Evolutionary conservation across 2,113 vertebrate genomes (phyloP).

Genomic region (Poicephalus meyeri): DNA sequence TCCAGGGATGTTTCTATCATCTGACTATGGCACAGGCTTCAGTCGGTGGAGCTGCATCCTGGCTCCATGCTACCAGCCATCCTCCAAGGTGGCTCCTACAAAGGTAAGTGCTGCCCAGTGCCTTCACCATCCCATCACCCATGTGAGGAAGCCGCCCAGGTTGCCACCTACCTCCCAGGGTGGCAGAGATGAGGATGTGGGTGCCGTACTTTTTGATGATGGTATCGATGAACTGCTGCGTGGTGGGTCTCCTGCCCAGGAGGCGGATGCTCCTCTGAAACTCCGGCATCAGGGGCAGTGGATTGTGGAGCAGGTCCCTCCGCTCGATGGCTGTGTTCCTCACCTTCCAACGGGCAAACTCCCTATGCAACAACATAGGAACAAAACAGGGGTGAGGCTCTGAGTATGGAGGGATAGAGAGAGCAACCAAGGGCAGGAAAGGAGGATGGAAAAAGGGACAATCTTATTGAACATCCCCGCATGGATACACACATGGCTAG

Average conservation of each 20-base stretch:
- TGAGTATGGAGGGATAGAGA: background rate
- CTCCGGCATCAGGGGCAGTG: conserved; percentile 96
- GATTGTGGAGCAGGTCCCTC: conserved; percentile 92
- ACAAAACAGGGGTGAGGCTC: conserved; percentile 18
- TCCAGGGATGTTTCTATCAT: background rate
- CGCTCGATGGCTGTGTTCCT: conserved; percentile 98
- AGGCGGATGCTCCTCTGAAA: conserved; percentile 96
- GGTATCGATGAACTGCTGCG: conserved; percentile 98
- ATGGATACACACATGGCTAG: background rate
- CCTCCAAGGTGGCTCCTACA: background rate
- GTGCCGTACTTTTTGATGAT: conserved; percentile 99
- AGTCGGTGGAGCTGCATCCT: background rate
- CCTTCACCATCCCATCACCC: background rate
- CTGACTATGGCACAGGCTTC: fast-evolving
- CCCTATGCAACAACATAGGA: conserved; percentile 76
- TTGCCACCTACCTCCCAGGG: conserved; percentile 90
- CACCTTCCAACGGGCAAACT: conserved; percentile 99
- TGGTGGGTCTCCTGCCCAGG: conserved; percentile 94
- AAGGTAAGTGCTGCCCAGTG: background rate
- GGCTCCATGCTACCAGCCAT: background rate
- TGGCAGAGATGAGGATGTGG: conserved; percentile 98
- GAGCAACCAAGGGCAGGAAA: fast-evolving
- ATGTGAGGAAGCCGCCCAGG: fast-evolving
- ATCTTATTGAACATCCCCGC: background rate
- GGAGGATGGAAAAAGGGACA: background rate